These are phyloP conservation scores for Stenotaenia linearis DNA, from an alignment of 2,888 invertebrate species.

Conservation along the genomic window DNA sequence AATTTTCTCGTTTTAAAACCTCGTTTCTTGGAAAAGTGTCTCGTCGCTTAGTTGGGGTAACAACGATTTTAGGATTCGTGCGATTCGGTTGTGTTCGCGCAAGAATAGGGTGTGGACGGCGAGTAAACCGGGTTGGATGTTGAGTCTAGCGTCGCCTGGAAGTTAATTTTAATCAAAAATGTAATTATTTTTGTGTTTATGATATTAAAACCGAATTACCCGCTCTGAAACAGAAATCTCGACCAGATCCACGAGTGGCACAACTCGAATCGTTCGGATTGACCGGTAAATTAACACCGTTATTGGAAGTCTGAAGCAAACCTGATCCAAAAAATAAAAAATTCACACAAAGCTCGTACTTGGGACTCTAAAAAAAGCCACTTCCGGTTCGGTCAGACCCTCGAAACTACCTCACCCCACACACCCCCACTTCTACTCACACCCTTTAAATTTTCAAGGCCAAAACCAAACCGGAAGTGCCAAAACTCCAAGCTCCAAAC, in stretches of 20 bases:
- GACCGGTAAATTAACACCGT: background rate
- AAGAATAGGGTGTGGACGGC: conserved; percentile 31
- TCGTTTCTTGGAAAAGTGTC: conserved; percentile 32
- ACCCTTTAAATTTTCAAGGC: too few relatives aligned
- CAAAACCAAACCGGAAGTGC: too few relatives aligned
- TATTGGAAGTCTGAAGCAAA: background rate
- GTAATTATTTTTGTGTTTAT: too few relatives aligned
- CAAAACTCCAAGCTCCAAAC: too few relatives aligned
- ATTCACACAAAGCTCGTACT: too few relatives aligned
- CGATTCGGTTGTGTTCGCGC: conserved; percentile 35
- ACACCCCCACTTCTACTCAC: too few relatives aligned
- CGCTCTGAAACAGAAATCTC: background rate
- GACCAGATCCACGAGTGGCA: background rate
- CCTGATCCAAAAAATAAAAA: too few relatives aligned
- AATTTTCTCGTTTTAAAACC: background rate
- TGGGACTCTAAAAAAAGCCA: too few relatives aligned
- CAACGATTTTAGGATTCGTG: background rate
- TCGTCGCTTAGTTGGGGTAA: conserved; percentile 29
- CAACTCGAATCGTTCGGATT: background rate
- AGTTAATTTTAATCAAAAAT: too few relatives aligned
- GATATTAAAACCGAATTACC: too few relatives aligned
- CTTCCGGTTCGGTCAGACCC: too few relatives aligned
- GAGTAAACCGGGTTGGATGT: conserved; percentile 28
- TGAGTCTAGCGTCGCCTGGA: conserved; percentile 33
- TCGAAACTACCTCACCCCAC: too few relatives aligned